Evolutionary conservation across 2,888 invertebrate species (phyloP), one percentile per base, ranked within the genome.

Genomic region (Rhopalosiphum nymphaeae): DNA sequence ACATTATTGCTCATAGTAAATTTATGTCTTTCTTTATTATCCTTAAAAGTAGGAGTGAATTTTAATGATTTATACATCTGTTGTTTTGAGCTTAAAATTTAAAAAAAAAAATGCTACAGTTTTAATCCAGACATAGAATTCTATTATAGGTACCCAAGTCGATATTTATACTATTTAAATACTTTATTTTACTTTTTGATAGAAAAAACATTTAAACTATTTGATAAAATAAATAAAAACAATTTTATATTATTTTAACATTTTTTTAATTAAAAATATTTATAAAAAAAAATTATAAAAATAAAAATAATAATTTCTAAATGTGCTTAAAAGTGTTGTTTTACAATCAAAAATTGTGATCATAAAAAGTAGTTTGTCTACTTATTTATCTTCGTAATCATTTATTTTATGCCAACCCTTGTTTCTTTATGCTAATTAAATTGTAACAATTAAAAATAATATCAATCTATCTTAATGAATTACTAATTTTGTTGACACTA

Each of bases 61-160:
- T 92, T 88, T 36, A 49, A 53, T 53, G 67, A 42, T 53, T 53
- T 92, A 49, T 29, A 92, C 92, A 88, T 26, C 42, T 92, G 88
- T 29, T 53, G 46, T 56, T 56, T 57, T 29, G 25, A 4, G 25
- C 11, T 88, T 88, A 21, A 56, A 78, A 78, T 7, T 21, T 21
- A n/a, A 46, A 85, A 44, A 84, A 29, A 53, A 25, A n/a, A 78
- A 78, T 88, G 29, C 21, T 88, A 53, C 11, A 36, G 36, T 88
- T 53, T n/a, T 53, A 78, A 36, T 53, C 36, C n/a, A 88, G 36
- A 25, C 9, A 7, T 53, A 36, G 25, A 88, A 87, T 53, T 87
- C 49, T 49, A 21, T 87, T 87, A 49, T 29, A 87, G 26, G 44
- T 36, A 21, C 10, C 4, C 21, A 61, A 16, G 13, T 87, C 13